Conservation (phyloP, 2,113 vertebrate species). For the Pseudorectes ferrugineus region DNA sequence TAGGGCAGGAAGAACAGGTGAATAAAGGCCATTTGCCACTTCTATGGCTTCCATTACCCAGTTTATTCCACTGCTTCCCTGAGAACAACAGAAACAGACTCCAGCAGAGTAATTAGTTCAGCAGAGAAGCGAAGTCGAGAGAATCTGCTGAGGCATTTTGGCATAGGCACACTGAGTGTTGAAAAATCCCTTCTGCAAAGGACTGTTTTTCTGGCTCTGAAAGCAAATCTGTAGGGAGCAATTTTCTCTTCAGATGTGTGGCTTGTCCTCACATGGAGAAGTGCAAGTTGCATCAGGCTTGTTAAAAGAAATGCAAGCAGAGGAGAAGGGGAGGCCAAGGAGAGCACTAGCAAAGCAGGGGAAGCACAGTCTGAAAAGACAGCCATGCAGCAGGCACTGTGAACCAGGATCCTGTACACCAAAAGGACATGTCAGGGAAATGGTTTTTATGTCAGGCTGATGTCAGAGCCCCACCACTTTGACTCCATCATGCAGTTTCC, state of each 20-base stretch:
- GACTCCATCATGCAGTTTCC: background rate
- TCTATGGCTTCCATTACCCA: constrained; percentile 39
- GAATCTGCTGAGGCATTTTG: background rate
- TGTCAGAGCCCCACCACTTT: background rate
- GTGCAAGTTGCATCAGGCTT: background rate
- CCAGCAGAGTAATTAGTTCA: background rate
- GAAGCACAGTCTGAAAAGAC: background rate
- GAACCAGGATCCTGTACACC: background rate
- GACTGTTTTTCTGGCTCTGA: background rate
- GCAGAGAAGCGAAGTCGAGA: background rate
- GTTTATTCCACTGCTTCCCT: constrained; percentile 15
- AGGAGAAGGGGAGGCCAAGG: background rate
- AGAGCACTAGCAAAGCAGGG: background rate
- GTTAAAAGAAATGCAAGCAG: background rate
- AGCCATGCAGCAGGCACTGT: background rate
- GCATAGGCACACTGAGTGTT: background rate
- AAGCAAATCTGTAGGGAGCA: background rate
- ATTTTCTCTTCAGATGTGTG: background rate
- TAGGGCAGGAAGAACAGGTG: constrained; percentile 73
- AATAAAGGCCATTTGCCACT: constrained; percentile 57
- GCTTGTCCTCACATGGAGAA: background rate
- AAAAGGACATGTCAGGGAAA: background rate
- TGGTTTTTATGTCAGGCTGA: background rate
- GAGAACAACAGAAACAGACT: constrained; percentile 37
- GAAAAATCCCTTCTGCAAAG: background rate